A percentile compares a stretch with the other conserved stretches of the same genome.
These are phyloP conservation scores for Xerus rutilus DNA, from an alignment of 2,797 vertebrate genomes.

Conservation along the genomic window DNA sequence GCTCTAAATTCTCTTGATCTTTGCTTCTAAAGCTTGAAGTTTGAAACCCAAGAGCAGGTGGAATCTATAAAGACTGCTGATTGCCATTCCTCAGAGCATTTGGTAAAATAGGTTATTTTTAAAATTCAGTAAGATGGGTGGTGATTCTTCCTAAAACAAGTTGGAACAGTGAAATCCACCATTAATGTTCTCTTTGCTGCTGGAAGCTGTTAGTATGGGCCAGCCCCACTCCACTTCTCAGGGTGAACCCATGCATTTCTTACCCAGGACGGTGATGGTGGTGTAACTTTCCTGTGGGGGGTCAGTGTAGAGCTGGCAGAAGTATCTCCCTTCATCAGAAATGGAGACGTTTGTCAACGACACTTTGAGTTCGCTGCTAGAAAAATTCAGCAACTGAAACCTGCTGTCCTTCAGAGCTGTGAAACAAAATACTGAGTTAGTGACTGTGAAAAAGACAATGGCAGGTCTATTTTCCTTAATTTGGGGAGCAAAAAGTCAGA, in stretches of 20 bases:
- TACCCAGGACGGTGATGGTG: slow-evolving; percentile 97
- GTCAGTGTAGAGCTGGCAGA: slow-evolving; percentile 99
- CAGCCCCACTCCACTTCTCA: accelerated
- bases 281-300: slow-evolving; percentile 98
- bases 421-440: slow-evolving; percentile 78
- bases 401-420: slow-evolving; percentile 97
- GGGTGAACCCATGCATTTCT: accelerated
- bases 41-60: slow-evolving; percentile 66
- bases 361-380: slow-evolving; percentile 97
- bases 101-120: slow-evolving; percentile 74
- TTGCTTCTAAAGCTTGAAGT: slow-evolving; percentile 62
- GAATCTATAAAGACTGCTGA: slow-evolving; percentile 66
- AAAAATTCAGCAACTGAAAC: slow-evolving; percentile 99
- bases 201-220: neutral
- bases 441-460: accelerated
- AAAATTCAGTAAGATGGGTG: slow-evolving; percentile 67
- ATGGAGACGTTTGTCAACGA: slow-evolving; percentile 98
- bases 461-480: neutral
- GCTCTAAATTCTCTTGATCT: slow-evolving; percentile 69
- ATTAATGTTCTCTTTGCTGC: slow-evolving; percentile 63
- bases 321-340: slow-evolving; percentile 97
- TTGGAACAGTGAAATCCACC: neutral
- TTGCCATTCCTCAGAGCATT: slow-evolving; percentile 67
- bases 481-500: neutral
- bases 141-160: slow-evolving; percentile 56